These are phyloP conservation scores for Numida meleagris DNA, from an alignment of 2,113 vertebrate genomes.

Conservation along the genomic window DNA sequence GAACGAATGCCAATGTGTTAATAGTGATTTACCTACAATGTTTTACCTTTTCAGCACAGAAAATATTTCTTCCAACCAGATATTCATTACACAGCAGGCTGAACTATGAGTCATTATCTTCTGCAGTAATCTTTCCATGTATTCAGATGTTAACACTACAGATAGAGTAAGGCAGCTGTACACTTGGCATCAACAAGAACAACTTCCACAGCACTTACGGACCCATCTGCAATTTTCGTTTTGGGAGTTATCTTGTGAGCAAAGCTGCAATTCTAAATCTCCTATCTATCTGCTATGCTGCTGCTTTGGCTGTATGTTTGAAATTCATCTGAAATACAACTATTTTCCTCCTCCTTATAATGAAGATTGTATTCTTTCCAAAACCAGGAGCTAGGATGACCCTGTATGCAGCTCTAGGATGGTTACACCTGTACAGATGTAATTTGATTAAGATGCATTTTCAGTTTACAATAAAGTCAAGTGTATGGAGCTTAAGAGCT, in stretches of 20 bases:
- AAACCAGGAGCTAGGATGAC: neutral
- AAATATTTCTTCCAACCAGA: conserved; percentile 56
- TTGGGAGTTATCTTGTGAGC: neutral
- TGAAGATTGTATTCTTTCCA: neutral
- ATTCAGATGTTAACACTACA: conserved; percentile 37
- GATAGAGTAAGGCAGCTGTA: conserved; percentile 8
- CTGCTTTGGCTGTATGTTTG: neutral
- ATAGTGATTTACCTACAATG: neutral
- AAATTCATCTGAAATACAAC: neutral
- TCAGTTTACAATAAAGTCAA: neutral
- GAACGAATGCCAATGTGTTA: neutral
- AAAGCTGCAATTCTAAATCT: neutral
- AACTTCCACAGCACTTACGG: neutral
- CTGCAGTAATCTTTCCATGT: conserved; percentile 45
- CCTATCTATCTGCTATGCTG: neutral
- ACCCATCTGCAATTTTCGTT: neutral
- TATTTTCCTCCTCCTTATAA: neutral
- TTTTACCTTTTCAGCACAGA: conserved; percentile 63
- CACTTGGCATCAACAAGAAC: neutral
- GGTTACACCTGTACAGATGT: neutral
- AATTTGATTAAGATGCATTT: neutral
- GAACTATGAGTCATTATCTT: conserved; percentile 59
- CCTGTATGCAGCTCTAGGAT: neutral
- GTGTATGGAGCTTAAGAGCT: neutral
- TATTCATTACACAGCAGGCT: conserved; percentile 81